A percentile compares a stretch with the other conserved stretches of the same genome.
phyloP scores from a whole-genome alignment of 2,113 vertebrate species.

The Xiphophorus hellerii region DNA sequence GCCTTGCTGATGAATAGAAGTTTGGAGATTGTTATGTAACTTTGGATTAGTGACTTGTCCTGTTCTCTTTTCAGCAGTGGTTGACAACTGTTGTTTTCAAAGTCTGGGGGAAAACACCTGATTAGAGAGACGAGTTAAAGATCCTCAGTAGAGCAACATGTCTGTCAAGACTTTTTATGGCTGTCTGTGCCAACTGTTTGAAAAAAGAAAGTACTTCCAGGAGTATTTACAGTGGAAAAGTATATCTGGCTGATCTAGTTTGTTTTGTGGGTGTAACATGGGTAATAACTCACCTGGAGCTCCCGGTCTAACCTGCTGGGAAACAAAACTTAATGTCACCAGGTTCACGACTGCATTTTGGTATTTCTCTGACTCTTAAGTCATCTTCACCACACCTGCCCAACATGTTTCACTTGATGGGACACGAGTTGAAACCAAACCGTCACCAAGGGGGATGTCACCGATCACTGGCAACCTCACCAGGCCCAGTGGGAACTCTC shows the following conservation, averaged over 20 bases:
- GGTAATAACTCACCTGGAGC: constrained; percentile 54
- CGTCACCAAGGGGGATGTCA: constrained; percentile 76
- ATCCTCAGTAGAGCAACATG: too few relatives aligned
- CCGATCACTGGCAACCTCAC: constrained; percentile 69
- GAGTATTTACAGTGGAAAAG: background rate
- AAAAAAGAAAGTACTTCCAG: too few relatives aligned
- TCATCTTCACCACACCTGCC: background rate
- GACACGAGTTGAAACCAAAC: constrained; percentile 80
- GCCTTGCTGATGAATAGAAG: too few relatives aligned
- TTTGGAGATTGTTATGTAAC: too few relatives aligned
- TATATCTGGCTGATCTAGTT: background rate
- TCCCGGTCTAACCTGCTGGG: constrained; percentile 28
- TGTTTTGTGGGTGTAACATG: background rate
- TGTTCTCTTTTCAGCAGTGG: too few relatives aligned
- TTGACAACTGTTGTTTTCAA: too few relatives aligned
- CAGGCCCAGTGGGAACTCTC: constrained; percentile 66
- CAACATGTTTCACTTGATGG: constrained; percentile 84
- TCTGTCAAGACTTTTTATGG: too few relatives aligned
- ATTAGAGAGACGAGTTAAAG: too few relatives aligned
- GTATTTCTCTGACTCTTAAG: background rate
- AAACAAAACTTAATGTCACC: constrained; percentile 40
- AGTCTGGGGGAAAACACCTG: too few relatives aligned
- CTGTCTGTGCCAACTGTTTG: too few relatives aligned
- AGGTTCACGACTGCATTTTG: constrained; percentile 29
- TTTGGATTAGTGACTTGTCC: too few relatives aligned